Base-by-base conservation (phyloP, 2,888 invertebrate species). In the Thera britannica region DNA sequence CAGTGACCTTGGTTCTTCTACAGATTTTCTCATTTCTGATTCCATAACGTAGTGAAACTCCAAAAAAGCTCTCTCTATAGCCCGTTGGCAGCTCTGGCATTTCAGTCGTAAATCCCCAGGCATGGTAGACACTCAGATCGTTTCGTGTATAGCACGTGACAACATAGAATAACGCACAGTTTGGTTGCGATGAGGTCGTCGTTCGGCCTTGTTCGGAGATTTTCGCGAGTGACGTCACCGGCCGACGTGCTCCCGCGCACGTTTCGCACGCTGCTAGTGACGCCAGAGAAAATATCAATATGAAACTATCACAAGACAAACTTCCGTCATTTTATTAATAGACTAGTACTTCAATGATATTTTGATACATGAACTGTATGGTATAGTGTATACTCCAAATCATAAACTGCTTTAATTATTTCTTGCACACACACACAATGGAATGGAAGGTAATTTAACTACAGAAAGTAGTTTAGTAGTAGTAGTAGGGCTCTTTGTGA, bases 131-230 rank as follows among this genome's bases (percentile, higher is more conserved):
- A 34, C 11, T 34, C 9, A 54, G 54, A 54, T 55, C 55, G 41
- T 3, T 51, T 34, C 9, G 41, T 54, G 35, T 56, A 9, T 12
- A 63, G n/a, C 62, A 79, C 81, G 82, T 81, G 81, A 80, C 74
- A 77, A 77, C 72, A 67, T 9, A 60, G 57, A 48, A 52, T 58
- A 67, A 67, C 73, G 66, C 54, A 74, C 68, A 68, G 71, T 69
- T 68, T 71, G 69, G 74, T 74, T 75, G 67, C 56, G 56, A 75
- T 52, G 87, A 88, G 92, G 90, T 91, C 88, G 82, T 83, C 78
- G 90, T 58, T 87, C 92, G 92, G 86, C 91, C 91, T 92, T 92
- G 90, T 86, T 87, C 83, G 80, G 78, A 75, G 83, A 87, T 88
- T 87, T 90, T 90, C 88, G 89, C 89, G 83, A 73, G 81, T 86